phyloP scores from a whole-genome alignment of 2,888 invertebrate genomes.

The Ganaspis brasiliensis region DNA sequence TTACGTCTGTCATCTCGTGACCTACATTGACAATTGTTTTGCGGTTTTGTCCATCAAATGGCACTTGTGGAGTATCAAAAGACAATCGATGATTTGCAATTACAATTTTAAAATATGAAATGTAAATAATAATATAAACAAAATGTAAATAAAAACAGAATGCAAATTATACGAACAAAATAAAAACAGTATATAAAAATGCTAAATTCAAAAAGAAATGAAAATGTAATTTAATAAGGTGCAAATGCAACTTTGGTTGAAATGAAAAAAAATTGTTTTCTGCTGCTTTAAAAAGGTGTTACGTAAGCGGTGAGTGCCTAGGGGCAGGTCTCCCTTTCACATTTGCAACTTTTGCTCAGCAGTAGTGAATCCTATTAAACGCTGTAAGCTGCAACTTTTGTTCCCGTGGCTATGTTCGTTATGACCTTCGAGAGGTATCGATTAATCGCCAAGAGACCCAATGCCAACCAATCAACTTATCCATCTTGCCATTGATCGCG shows the following conservation, averaged over 20 bases:
- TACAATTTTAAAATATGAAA: not conserved
- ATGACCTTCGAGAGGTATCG: slow-evolving; percentile 38
- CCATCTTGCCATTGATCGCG: slow-evolving; percentile 41
- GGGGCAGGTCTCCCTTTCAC: slow-evolving; percentile 2
- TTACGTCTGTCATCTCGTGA: slow-evolving; percentile 27
- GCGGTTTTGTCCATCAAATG: slow-evolving; percentile 4
- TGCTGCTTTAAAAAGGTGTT: not conserved
- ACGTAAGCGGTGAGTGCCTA: slow-evolving; percentile 1
- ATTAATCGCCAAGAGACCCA: slow-evolving; percentile 36
- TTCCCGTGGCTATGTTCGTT: slow-evolving; percentile 25
- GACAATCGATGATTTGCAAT: not conserved
- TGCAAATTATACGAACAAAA: too few species aligned
- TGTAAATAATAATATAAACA: too few species aligned
- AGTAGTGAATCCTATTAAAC: slow-evolving; percentile 21
- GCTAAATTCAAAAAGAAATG: too few species aligned
- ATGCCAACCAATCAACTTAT: slow-evolving; percentile 42
- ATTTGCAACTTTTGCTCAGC: slow-evolving; percentile 15
- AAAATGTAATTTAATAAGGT: too few species aligned
- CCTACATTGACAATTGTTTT: slow-evolving; percentile 28
- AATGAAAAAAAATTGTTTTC: not conserved
- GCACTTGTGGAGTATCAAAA: not conserved
- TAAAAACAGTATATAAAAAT: too few species aligned
- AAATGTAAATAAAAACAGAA: too few species aligned
- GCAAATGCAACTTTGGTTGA: not conserved
- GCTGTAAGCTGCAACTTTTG: slow-evolving; percentile 24